Percentiles rank a stretch among this genome's conserved stretches.
Conservation (phyloP, 2,888 invertebrate genomes). For the Drosophila meridiana region DNA sequence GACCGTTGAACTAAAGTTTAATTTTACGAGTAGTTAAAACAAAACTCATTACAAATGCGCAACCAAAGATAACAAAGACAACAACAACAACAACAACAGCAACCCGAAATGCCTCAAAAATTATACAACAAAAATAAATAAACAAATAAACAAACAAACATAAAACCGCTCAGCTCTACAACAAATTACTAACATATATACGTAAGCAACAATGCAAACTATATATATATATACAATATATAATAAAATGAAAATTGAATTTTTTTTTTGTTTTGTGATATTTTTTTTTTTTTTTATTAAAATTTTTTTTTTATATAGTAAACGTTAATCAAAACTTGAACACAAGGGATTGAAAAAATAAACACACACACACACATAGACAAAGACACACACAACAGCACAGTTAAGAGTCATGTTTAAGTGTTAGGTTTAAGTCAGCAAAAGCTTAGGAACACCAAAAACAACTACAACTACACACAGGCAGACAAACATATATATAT, state of each 20-base stretch:
- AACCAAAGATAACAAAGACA: conserved; percentile 70
- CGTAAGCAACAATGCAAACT: conserved; percentile 62
- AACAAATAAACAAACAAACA: conserved; percentile 12
- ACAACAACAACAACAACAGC: conserved; percentile 43
- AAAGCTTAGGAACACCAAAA: conserved; percentile 13
- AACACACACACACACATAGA: conserved; percentile 22
- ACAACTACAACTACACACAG: conserved; percentile 5
- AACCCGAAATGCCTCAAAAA: conserved; percentile 76
- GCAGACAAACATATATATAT: background rate
- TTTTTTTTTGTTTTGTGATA: too few relatives aligned
- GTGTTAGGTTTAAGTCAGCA: conserved; percentile 49
- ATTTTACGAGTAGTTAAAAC: conserved; percentile 32
- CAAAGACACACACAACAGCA: conserved; percentile 19
- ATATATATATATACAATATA: conserved; percentile 38
- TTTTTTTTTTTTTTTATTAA: too few relatives aligned
- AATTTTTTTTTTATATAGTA: too few relatives aligned
- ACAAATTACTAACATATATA: conserved; percentile 52
- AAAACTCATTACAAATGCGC: conserved; percentile 36
- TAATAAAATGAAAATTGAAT: too few relatives aligned
- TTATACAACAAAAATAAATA: conserved; percentile 47
- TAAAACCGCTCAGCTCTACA: conserved; percentile 48
- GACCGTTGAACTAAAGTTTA: conserved; percentile 38
- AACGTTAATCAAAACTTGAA: conserved; percentile 43
- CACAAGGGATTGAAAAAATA: conserved; percentile 70
- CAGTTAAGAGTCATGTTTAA: conserved; percentile 39